Conservation (phyloP, 2,797 vertebrate genomes). For the Neomorphus geoffroyi region DNA sequence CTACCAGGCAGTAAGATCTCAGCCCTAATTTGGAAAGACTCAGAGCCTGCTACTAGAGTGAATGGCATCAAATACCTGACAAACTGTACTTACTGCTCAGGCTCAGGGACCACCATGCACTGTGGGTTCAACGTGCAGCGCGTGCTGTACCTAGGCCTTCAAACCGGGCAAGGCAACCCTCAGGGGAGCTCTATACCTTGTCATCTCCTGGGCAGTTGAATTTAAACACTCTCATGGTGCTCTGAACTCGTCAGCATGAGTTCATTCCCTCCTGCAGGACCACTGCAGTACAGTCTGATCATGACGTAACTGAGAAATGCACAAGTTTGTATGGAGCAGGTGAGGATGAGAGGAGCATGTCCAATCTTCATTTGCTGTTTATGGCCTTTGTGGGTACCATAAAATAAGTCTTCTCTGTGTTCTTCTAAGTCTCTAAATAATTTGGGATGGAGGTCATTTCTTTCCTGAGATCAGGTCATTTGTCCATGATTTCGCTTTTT, state of each 20-base stretch:
- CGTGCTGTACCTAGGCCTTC: not conserved
- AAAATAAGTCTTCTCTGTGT: not conserved
- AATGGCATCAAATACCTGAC: not conserved
- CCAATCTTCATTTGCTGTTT: not conserved
- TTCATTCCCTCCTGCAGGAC: not conserved
- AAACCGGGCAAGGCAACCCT: not conserved
- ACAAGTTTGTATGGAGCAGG: not conserved
- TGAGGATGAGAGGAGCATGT: not conserved
- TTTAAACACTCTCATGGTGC: not conserved
- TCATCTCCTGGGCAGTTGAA: not conserved
- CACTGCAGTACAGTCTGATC: not conserved
- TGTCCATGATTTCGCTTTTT: not conserved
- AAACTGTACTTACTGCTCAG: not conserved
- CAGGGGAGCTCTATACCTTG: not conserved
- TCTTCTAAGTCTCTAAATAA: not conserved
- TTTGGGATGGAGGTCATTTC: not conserved
- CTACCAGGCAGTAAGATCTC: not conserved
- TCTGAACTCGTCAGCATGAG: not conserved
- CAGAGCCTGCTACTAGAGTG: not conserved
- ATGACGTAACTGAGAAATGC: not conserved
- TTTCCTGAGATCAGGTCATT: not conserved
- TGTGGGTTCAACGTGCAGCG: not conserved
- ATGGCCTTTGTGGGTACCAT: not conserved
- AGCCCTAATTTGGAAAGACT: not conserved
- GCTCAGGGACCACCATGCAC: not conserved